A percentile compares a stretch with the other conserved stretches of the same genome.
Evolutionary conservation across 2,113 vertebrate genomes (phyloP).

Genomic region (Callaeas wilsoni): DNA sequence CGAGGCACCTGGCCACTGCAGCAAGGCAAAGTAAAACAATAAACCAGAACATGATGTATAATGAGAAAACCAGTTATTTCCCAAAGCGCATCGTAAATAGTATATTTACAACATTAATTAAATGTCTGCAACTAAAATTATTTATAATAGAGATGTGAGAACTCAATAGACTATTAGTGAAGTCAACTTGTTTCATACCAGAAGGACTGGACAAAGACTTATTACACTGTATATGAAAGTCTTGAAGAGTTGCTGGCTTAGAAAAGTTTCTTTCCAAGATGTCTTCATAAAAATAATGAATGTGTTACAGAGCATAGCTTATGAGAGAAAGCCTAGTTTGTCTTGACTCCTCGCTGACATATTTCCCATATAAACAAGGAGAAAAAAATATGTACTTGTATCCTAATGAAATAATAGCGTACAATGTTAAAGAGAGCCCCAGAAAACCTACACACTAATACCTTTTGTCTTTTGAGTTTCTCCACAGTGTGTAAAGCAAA

Average conservation of each 20-base stretch:
- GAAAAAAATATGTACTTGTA: not conserved
- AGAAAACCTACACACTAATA: not conserved
- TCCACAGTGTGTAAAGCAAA: not conserved
- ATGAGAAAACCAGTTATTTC: not conserved
- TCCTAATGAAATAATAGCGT: not conserved
- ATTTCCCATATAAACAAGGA: not conserved
- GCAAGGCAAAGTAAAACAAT: not conserved
- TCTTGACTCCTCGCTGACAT: not conserved
- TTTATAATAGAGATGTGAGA: conserved; percentile 42
- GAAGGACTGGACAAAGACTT: conserved; percentile 11
- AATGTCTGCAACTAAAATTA: conserved; percentile 54
- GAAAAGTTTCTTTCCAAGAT: conserved; percentile 27
- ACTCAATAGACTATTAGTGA: conserved; percentile 52
- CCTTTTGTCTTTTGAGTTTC: not conserved
- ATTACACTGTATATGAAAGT: not conserved
- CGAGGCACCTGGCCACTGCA: not conserved
- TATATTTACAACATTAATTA: conserved; percentile 59
- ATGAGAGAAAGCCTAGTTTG: not conserved
- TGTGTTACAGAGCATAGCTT: not conserved
- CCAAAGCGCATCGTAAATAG: conserved; percentile 30
- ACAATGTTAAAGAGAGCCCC: not conserved
- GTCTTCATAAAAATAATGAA: not conserved
- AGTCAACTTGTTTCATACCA: conserved; percentile 36
- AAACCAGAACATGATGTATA: not conserved
- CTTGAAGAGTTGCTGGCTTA: not conserved